phyloP scores from a whole-genome alignment of 1,140 invertebrate genomes.

The Calliphora vicina region DNA sequence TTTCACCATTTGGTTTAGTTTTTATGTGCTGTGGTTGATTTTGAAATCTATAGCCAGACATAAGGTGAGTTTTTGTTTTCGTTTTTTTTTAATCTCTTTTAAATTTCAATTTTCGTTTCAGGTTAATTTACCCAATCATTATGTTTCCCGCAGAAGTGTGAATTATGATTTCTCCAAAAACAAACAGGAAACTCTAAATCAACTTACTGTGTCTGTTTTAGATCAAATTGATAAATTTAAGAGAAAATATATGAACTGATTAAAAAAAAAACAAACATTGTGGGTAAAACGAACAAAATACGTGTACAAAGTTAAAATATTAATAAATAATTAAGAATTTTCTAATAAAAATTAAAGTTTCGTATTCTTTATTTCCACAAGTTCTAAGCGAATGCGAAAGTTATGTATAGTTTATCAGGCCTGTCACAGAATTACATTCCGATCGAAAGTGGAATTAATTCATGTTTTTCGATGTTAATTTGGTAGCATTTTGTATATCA shows the following conservation, averaged over 20 bases:
- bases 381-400: too few relatives aligned
- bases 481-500: too few relatives aligned
- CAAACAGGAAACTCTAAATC: conserved; percentile 53
- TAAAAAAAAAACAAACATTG: too few relatives aligned
- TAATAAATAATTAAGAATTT: too few relatives aligned
- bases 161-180: conserved; percentile 39
- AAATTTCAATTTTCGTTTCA: conserved; percentile 13
- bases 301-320: too few relatives aligned
- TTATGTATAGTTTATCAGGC: too few relatives aligned
- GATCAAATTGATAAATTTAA: conserved; percentile 60
- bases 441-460: too few relatives aligned
- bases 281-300: too few relatives aligned
- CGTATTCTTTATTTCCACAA: too few relatives aligned
- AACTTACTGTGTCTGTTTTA: conserved; percentile 58
- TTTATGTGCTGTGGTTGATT: conserved; percentile 80
- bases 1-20: conserved; percentile 82
- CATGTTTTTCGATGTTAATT: too few relatives aligned
- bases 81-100: not conserved
- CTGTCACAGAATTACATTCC: too few relatives aligned
- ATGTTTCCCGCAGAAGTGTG: conserved; percentile 46
- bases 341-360: too few relatives aligned
- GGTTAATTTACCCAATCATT: conserved; percentile 62
- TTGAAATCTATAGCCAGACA: conserved; percentile 80
- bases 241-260: conserved; percentile 53
- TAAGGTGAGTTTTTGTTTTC: conserved; percentile 65